Evolutionary conservation across 1,140 invertebrate genomes (phyloP).

Genomic region (Papilio xuthus): DNA sequence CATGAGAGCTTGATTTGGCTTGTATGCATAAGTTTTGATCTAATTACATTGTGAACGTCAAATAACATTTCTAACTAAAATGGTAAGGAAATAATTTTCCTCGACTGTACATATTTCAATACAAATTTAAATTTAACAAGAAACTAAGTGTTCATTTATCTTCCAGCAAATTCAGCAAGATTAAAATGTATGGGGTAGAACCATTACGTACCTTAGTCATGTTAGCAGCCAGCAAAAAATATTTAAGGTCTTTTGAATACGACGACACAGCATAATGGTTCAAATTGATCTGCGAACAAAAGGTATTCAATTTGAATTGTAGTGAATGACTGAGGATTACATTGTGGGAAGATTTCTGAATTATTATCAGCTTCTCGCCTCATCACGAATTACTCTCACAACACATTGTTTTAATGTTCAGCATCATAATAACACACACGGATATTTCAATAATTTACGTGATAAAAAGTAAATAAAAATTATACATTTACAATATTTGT

Average conservation of each 20-base stretch:
- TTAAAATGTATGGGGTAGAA: neutral
- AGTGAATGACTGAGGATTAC: neutral
- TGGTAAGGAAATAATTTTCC: too few relatives aligned
- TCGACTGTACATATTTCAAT: neutral
- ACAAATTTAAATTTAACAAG: neutral
- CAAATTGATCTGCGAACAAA: conserved; percentile 49
- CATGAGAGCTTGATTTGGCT: too few relatives aligned
- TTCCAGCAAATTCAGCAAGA: neutral
- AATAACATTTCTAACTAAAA: too few relatives aligned
- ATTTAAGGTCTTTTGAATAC: conserved; percentile 34
- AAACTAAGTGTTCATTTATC: neutral
- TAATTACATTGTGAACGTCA: too few relatives aligned
- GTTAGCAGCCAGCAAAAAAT: conserved; percentile 34
- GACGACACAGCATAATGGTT: conserved; percentile 33
- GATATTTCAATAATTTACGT: neutral
- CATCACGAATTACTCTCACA: neutral
- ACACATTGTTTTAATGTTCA: neutral
- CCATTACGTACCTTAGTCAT: conserved; percentile 33
- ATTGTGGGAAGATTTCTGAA: conserved; percentile 6
- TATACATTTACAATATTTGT: too few relatives aligned
- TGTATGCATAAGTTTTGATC: too few relatives aligned
- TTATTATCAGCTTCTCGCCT: neutral
- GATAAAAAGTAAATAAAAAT: neutral
- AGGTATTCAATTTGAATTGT: conserved; percentile 33
- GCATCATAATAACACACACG: neutral